Base-by-base conservation (phyloP, 2,888 invertebrate genomes). In the Encarsia formosa region DNA sequence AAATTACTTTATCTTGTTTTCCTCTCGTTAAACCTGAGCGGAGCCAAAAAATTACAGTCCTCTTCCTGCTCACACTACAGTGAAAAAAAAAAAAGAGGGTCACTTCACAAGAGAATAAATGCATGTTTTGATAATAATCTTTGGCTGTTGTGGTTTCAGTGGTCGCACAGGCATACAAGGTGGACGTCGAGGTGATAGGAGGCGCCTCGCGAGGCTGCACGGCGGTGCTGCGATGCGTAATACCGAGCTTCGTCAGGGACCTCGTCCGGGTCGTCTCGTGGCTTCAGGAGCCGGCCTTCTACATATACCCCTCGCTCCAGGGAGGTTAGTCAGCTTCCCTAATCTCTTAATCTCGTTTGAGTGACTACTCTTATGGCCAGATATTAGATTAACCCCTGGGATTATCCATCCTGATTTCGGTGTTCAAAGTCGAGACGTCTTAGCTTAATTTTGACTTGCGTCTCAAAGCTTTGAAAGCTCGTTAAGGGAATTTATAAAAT, bases 171-270 rank as follows among this genome's bases (percentile, higher is more conserved):
- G 80, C 84, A 53, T 86, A 85, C 76, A 84, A 84, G 74, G 84
- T 86, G 61, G 83, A 84, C 67, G 84, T 86, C 58, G 85, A 85
- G 73, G 84, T 85, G 62, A 76, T 84, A 63, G 81, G 81, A 56
- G 72, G 75, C 38, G 84, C 85, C 52, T 80, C 85, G 40, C 77
- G 84, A 63, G 86, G 86, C 46, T 86, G 86, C 72, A 84, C 86
- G 34, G 86, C 86, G 52, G 82, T 86, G 57, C 75, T 86, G 60
- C 83, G 85, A 68, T 86, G 86, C 74, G 80, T 83, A 63, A 81
- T 86, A 65, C 85, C 86, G 64, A 82, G 83, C 68, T 85, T 84
- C 73, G 85, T 86, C 63, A 84, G 83, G 75, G 86, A 86, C 75
- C 77, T 85, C 73, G 85, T 86, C 63, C 79, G 84, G 69, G 85